phyloP scores from a whole-genome alignment of 2,113 vertebrate species.

The Rhea americana region DNA sequence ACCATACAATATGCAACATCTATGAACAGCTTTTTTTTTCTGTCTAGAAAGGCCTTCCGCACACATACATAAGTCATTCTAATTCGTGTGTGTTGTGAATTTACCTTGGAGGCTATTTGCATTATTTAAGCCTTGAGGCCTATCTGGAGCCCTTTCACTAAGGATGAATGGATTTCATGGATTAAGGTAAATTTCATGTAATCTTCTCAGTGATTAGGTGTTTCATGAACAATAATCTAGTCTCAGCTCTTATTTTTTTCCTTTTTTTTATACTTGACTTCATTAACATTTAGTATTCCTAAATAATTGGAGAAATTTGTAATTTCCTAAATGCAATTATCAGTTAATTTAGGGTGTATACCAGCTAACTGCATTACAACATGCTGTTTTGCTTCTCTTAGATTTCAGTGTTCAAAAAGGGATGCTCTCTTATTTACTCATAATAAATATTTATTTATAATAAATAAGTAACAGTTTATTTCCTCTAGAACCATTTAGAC shows the following conservation, averaged over 20 bases:
- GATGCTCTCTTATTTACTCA: neutral
- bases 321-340: neutral
- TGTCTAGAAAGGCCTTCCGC: neutral
- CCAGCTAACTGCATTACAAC: neutral
- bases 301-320: neutral
- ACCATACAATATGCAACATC: neutral
- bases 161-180: neutral
- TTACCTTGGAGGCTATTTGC: neutral
- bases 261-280: too few species aligned
- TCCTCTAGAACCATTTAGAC: neutral
- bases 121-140: neutral
- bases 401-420: neutral
- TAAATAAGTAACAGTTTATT: neutral
- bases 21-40: neutral
- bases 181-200: neutral
- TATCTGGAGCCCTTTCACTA: neutral
- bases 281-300: neutral
- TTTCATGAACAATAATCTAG: neutral
- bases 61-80: neutral
- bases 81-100: accelerated
- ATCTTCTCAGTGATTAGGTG: neutral
- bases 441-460: neutral
- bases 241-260: neutral
- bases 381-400: neutral
- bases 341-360: neutral